Evolutionary conservation across 2,113 vertebrate species (phyloP), one percentile per base, ranked within the genome.

Genomic region (Lepus americanus): DNA sequence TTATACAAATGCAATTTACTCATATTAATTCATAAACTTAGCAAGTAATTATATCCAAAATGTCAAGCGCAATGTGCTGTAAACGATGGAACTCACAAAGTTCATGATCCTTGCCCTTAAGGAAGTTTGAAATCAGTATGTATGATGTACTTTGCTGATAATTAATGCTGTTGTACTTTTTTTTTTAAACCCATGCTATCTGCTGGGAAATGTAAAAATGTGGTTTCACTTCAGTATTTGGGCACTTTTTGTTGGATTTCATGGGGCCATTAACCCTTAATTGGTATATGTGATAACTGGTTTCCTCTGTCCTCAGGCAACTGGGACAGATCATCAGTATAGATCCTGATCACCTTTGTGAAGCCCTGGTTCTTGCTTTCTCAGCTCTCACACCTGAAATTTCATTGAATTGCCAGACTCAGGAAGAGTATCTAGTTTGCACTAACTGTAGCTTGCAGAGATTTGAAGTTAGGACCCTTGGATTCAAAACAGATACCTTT

Each of bases 401-500:
- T 85, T 72, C 33, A 61, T 36, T 80, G 74, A 80, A 81, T 36
- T 80, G 73, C 25, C 73, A 82, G 31, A 81, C 31, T 94, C 22
- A 36, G 76, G 49, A 25, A 81, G n/a, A 53, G 78, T 61, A 51
- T 64, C 59, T 13, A 89, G n/a, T 82, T 94, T 69, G 0, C 85
- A 49, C 80, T 93, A 85, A 51, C 72, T 89, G 1, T 77, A 53
- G 51, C 33, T 89, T 59, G 31, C 29, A 20, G 70, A 95, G 20
- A 86, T 78, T 39, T 89, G 79, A 96, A 89, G 22, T 55, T 92
- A 27, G 67, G 23, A 51, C 53, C 74, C 36, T 72, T 95, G 33
- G 74, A 82, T 51, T 87, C 36, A 61, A 87, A 93, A n/a, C 73
- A 33, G 80, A 22, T 89, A 51, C 19, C 55, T 49, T 85, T 96